Evolutionary conservation across 2,888 invertebrate genomes (phyloP).

Genomic region (Ryuthela nishihirai): DNA sequence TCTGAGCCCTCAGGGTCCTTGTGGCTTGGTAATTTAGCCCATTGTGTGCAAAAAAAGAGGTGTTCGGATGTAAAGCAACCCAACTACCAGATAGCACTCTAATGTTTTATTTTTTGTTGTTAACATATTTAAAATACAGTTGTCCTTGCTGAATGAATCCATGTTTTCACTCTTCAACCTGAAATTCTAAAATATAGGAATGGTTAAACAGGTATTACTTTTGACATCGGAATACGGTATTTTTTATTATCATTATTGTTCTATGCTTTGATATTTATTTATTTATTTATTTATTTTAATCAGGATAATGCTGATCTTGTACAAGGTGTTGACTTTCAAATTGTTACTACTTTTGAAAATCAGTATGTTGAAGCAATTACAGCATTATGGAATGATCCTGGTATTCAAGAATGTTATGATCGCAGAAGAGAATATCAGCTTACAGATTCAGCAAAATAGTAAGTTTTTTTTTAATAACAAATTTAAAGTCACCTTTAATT

Average conservation of each 20-base stretch:
- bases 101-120: too few relatives aligned
- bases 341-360: slow-evolving; percentile 56
- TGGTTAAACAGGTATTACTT: background rate
- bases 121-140: too few relatives aligned
- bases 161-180: background rate
- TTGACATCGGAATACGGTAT: too few relatives aligned
- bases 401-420: slow-evolving; percentile 43
- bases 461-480: slow-evolving; percentile 26
- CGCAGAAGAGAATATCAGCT: slow-evolving; percentile 50
- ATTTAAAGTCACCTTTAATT: too few relatives aligned
- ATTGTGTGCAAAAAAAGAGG: too few relatives aligned
- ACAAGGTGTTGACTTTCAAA: slow-evolving; percentile 54
- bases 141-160: too few relatives aligned
- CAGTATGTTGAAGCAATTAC: slow-evolving; percentile 56
- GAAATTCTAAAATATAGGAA: background rate
- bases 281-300: background rate
- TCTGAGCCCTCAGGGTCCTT: too few relatives aligned
- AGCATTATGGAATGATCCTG: slow-evolving; percentile 45
- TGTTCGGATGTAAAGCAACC: too few relatives aligned
- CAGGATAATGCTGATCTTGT: slow-evolving; percentile 51
- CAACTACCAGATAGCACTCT: too few relatives aligned
- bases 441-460: slow-evolving; percentile 44
- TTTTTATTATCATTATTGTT: too few relatives aligned
- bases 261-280: too few relatives aligned
- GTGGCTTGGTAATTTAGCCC: too few relatives aligned